A percentile compares a stretch with the other conserved stretches of the same genome.
Conservation (phyloP, 2,797 vertebrate genomes). For the Garrulus glandarius region DNA sequence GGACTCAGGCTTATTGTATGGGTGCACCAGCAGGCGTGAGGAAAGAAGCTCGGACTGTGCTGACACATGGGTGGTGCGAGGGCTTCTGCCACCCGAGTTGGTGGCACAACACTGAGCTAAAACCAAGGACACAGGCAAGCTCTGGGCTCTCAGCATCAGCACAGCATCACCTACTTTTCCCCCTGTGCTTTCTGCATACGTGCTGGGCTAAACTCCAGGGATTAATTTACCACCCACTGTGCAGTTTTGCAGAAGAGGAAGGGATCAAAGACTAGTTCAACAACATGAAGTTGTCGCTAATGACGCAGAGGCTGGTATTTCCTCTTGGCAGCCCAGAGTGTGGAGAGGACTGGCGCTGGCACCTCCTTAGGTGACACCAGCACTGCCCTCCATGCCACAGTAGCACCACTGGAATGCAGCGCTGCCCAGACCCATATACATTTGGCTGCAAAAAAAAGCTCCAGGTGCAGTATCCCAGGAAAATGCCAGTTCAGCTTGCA, state of each 20-base stretch:
- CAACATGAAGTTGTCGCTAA: not conserved
- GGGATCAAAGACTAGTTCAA: slow-evolving; percentile 19
- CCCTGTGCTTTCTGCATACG: not conserved
- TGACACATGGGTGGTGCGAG: not conserved
- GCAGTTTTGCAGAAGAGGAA: slow-evolving; percentile 21
- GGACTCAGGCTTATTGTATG: not conserved
- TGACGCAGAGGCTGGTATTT: not conserved
- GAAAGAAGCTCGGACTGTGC: not conserved
- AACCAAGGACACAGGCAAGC: not conserved
- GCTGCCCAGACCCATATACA: not conserved
- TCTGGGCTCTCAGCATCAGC: not conserved
- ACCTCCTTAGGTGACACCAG: slow-evolving; percentile 5
- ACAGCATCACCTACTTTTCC: not conserved
- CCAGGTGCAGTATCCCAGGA: not conserved
- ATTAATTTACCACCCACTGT: slow-evolving; percentile 6
- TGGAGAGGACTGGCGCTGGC: not conserved
- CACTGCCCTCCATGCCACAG: not conserved
- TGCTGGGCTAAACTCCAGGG: slow-evolving; percentile 31
- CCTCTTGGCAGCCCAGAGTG: not conserved
- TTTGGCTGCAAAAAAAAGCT: not conserved
- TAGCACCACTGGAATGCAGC: not conserved
- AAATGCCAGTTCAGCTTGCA: not conserved
- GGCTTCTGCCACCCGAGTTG: not conserved
- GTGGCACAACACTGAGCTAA: not conserved
- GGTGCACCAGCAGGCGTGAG: not conserved